Evolutionary conservation across 2,113 vertebrate genomes (phyloP).

Genomic region (Protobothrops flavoviridis): DNA sequence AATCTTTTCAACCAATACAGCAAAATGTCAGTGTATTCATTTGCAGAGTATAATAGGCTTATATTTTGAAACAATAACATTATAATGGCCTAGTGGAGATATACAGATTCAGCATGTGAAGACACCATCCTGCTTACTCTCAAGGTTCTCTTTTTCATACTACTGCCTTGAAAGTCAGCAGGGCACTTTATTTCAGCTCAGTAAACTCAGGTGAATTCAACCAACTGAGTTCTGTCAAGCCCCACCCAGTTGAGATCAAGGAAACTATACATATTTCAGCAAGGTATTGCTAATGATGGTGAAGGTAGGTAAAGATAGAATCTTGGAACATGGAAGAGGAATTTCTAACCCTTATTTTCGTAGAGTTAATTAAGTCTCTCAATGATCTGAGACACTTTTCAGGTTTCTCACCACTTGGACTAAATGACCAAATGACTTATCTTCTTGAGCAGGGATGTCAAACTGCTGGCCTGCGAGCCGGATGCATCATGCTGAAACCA

Average conservation of each 20-base stretch:
- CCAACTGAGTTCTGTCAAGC: conserved; percentile 26
- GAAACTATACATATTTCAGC: neutral
- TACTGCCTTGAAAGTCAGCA: conserved; percentile 30
- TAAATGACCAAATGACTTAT: neutral
- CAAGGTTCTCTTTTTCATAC: conserved; percentile 54
- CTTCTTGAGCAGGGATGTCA: neutral
- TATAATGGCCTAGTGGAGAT: conserved; percentile 66
- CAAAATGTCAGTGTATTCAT: conserved; percentile 75
- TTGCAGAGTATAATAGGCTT: conserved; percentile 71
- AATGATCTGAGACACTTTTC: neutral
- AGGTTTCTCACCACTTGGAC: neutral
- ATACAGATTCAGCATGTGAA: conserved; percentile 52
- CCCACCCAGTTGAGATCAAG: neutral
- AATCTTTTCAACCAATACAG: conserved; percentile 73
- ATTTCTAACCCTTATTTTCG: neutral
- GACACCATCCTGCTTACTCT: conserved; percentile 51
- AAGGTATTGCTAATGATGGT: neutral
- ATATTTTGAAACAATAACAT: conserved; percentile 74
- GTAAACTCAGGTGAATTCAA: conserved; percentile 35
- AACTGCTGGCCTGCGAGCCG: no score
- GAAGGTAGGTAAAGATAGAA: neutral
- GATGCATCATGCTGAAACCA: no score
- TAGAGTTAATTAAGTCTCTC: neutral
- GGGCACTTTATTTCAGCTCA: conserved; percentile 27
- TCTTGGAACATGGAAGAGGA: neutral